A percentile compares a stretch with the other conserved stretches of the same genome.
Evolutionary conservation across 2,797 vertebrate species (phyloP).

Genomic region (Antrozous pallidus): DNA sequence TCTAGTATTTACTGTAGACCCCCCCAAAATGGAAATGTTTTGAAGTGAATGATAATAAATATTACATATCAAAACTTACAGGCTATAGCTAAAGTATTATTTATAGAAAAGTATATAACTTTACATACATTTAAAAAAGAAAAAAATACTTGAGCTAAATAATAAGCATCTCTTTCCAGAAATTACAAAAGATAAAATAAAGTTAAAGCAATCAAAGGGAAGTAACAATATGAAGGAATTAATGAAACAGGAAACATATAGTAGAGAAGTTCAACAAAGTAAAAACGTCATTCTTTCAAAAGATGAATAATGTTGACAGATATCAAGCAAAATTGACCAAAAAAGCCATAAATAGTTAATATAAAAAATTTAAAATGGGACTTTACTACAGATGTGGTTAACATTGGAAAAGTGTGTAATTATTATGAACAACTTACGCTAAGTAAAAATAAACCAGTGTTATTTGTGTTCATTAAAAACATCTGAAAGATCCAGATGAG

Average conservation of each 20-base stretch:
- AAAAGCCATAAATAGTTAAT: neutral
- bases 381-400: neutral
- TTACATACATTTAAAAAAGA: neutral
- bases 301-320: neutral
- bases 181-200: slow-evolving; percentile 1
- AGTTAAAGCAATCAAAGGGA: neutral
- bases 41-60: neutral
- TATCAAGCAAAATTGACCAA: slow-evolving; percentile 16
- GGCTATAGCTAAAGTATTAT: neutral
- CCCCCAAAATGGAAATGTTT: neutral
- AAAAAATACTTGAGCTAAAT: slow-evolving; percentile 15
- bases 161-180: neutral
- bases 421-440: neutral
- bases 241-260: neutral
- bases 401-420: slow-evolving; percentile 14
- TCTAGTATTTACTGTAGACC: neutral
- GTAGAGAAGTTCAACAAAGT: neutral
- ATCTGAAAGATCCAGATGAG: neutral
- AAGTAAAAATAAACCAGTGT: neutral
- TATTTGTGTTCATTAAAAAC: neutral
- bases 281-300: neutral
- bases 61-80: neutral
- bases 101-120: neutral
- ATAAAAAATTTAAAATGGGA: neutral
- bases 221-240: neutral